phyloP scores from a whole-genome alignment of 2,113 vertebrate genomes.

The Spilogale gracilis region DNA sequence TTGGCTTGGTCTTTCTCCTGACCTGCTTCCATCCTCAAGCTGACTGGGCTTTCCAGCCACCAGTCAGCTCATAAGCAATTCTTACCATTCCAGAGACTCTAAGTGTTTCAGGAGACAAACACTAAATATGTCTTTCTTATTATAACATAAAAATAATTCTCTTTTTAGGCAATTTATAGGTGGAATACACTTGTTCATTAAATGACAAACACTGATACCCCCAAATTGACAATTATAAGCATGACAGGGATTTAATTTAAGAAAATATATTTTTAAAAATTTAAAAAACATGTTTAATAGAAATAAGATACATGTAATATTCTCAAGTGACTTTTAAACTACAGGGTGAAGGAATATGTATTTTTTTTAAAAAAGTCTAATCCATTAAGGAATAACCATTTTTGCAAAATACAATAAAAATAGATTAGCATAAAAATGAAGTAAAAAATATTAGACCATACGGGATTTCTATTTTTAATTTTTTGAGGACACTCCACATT shows the following conservation, averaged over 20 bases:
- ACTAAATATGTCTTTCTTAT: not conserved
- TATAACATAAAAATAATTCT: not conserved
- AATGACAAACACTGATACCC: not conserved
- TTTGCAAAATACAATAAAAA: not conserved
- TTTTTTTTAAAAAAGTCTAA: not conserved
- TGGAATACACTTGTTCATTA: not conserved
- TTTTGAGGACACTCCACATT: not conserved
- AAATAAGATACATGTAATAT: not conserved
- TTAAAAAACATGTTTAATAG: not conserved
- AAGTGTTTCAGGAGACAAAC: not conserved
- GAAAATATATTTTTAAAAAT: not conserved
- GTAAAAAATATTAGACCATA: not conserved
- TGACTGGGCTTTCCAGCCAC: not conserved
- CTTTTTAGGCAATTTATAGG: not conserved
- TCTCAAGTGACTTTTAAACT: not conserved
- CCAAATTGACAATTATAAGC: not conserved
- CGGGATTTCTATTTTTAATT: not conserved
- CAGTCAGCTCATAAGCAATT: not conserved
- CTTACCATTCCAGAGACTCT: not conserved
- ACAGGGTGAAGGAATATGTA: not conserved
- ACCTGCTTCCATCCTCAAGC: not conserved
- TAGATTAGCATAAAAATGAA: slow-evolving; percentile 1
- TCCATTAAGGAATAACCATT: not conserved
- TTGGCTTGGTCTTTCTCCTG: not conserved
- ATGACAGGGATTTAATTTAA: not conserved